Base-by-base conservation (phyloP, 2,888 invertebrate genomes). In the Selenia dentaria region DNA sequence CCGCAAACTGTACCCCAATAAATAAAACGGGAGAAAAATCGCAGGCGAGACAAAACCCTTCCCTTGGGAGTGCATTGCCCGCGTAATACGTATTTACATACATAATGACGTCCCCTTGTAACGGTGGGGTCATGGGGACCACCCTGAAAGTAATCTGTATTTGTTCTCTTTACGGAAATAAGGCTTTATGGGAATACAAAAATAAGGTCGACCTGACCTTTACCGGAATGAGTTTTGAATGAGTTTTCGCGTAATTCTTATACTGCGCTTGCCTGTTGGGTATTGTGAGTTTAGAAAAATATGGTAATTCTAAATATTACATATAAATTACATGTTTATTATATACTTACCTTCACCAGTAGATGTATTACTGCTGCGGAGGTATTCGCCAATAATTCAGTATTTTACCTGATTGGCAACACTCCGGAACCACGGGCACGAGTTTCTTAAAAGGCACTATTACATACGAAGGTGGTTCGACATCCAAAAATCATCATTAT, bases 11-110 rank as follows among this genome's bases (percentile, higher is more conserved):
- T 57, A 74, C 72, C 73, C 64, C 72, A 73, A 74, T 74, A 74
- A 75, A 75, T 75, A 74, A 74, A 71, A 69, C 62, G 62, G 57
- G 56, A 64, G 68, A 72, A 70, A 72, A 75, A 73, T 74, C 67
- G 75, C 65, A 65, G 66, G 66, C 59, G 52, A 57, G 60, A 60
- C 63, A 60, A 16, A 62, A 64, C 67, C 64, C 56, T 53, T 66
- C 69, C 66, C 62, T 20, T 3, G 67, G 65, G 67, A 64, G 57
- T 67, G 67, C 65, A 66, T 37, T 57, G 58, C 48, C 55, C 56
- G 54, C 55, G 59, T 62, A 63, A 65, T 63, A 64, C 55, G 62
- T 70, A 68, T 73, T 74, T 71, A 69, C 70, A 73, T 72, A 73
- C 64, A 62, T 71, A 74, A 74, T 73, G 65, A 62, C 2, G 3